These are phyloP conservation scores for Oreocharis arfaki DNA, from an alignment of 2,113 vertebrate genomes.

Conservation along the genomic window DNA sequence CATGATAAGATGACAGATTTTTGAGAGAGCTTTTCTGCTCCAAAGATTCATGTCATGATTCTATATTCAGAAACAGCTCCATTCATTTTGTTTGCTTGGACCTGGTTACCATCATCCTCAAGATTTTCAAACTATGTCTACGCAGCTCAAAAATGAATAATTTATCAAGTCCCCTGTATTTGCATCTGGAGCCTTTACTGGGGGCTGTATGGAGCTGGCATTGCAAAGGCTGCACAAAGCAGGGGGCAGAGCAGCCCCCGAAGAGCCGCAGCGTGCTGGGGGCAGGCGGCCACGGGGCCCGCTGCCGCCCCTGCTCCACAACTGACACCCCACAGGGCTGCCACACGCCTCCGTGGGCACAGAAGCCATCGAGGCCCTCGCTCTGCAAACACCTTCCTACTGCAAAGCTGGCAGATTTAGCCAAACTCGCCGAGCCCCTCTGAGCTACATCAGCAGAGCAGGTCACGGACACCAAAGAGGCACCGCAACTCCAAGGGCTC, in stretches of 20 bases:
- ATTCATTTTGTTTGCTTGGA: not conserved
- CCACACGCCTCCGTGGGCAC: fast-evolving
- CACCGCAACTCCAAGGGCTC: not conserved
- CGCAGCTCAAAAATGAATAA: not conserved
- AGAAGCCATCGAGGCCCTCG: not conserved
- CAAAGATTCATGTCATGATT: not conserved
- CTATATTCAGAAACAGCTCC: not conserved
- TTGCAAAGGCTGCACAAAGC: not conserved
- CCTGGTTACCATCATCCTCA: not conserved
- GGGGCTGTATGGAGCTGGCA: not conserved
- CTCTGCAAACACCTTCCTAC: fast-evolving
- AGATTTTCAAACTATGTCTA: not conserved
- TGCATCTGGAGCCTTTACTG: slow-evolving; percentile 22
- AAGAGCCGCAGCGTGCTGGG: not conserved
- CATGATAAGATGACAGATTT: not conserved
- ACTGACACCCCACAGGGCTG: not conserved
- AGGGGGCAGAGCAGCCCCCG: not conserved
- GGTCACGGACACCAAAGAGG: not conserved
- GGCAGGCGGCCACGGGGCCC: not conserved
- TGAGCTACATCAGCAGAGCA: not conserved
- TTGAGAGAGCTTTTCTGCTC: not conserved
- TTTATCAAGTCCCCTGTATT: not conserved
- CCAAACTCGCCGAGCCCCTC: not conserved
- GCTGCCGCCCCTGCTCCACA: fast-evolving
- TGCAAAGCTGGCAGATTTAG: fast-evolving